Base-by-base conservation (phyloP, 2,888 invertebrate genomes). In the Chrysomela aeneicollis region DNA sequence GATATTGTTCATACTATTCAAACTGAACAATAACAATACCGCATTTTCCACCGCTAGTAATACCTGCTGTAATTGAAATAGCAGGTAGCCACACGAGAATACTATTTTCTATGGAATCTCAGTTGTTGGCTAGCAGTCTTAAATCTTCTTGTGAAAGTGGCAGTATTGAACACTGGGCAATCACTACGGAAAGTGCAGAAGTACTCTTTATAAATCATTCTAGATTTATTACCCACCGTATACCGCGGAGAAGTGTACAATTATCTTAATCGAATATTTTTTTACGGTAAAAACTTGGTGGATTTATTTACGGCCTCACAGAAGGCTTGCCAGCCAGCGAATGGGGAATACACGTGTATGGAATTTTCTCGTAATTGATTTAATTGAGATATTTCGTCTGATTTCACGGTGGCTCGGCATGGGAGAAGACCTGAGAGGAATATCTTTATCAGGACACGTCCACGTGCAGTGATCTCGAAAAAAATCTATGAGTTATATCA, bases 201-300 rank as follows among this genome's bases (percentile, higher is more conserved):
- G 10, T 35, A 35, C 35, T 17, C 46, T 15, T 9, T 26, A 66
- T 69, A 67, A 70, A 70, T 71, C 69, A 67, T 69, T 62, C 46
- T 61, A 62, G 57, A 71, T 71, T 71, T 71, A 71, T 71, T 51
- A 62, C 67, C 51, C 59, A 37, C 30, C 57, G 19, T 59, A n/a
- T n/a, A 62, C 60, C 61, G 53, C 53, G 59, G 57, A 62, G 58
- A 64, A 65, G 67, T 64, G 55, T 69, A 64, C 67, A 71, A 71
- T 71, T 71, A 71, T 70, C 68, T 67, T 66, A 69, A 71, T 69
- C 63, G 66, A 68, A 61, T 50, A 64, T 66, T 71, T 71, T 70
- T 68, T 61, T 68, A 69, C 64, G 63, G 59, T 64, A 63, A 55
- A 63, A 57, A 51, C 50, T 66, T 60, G 59, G 51, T 61, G 57